Evolutionary conservation across 2,797 vertebrate species (phyloP).

Genomic region (Tadarida brasiliensis): DNA sequence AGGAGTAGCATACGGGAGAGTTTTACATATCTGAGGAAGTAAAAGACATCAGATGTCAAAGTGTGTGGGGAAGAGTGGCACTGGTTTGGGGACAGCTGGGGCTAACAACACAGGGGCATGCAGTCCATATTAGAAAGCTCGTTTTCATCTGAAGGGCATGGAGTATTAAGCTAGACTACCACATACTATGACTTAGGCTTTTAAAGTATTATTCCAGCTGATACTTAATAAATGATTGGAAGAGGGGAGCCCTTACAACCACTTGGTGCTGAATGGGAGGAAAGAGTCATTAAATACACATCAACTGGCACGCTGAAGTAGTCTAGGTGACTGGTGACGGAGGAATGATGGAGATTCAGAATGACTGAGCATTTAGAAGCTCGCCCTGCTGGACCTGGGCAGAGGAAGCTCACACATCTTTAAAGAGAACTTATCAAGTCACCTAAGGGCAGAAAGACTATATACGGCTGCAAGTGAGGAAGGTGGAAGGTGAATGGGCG

Average conservation of each 20-base stretch:
- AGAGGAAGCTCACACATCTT: neutral
- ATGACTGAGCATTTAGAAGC: neutral
- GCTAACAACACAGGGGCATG: fast-evolving
- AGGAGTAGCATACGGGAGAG: neutral
- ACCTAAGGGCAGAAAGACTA: neutral
- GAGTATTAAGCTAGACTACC: neutral
- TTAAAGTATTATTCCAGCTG: neutral
- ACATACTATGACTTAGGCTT: neutral
- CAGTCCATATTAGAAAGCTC: neutral
- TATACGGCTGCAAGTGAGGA: neutral
- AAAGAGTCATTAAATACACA: neutral
- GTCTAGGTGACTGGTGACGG: neutral
- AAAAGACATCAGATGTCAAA: neutral
- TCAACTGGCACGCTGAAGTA: neutral
- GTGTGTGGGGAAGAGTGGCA: neutral
- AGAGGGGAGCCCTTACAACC: neutral
- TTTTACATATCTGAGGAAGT: neutral
- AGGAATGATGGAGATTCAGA: neutral
- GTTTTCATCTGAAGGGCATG: neutral
- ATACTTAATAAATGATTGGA: neutral
- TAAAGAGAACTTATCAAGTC: neutral
- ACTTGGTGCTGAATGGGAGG: neutral
- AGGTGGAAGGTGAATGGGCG: fast-evolving
- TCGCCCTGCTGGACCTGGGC: neutral
- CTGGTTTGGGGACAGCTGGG: too few relatives aligned